Evolutionary conservation across 2,888 invertebrate species (phyloP), one percentile per base, ranked within the genome.

Genomic region (Myopa testacea): DNA sequence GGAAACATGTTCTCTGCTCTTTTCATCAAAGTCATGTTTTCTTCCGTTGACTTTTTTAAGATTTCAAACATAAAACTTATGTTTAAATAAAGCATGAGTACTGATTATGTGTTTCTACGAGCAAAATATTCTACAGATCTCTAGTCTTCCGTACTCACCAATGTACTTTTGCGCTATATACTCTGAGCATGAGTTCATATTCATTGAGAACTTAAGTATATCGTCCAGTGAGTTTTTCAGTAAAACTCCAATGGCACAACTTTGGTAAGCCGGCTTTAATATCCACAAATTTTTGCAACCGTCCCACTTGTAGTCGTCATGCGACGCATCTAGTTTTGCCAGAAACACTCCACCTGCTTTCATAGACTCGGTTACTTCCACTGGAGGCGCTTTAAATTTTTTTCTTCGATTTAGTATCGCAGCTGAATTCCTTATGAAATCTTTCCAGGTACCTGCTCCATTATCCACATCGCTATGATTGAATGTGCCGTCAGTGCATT

Each of bases 361-460:
- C 12, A 37, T 37, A 37, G 4, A 37, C 38, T 14, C 12, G 10
- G 37, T 12, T 6, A 65, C 3, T 3, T 34, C 65, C 3, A 12
- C 7, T 3, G 12, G 37, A 6, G 38, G 10, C 65, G 65, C 38
- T 10, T 65, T 65, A 10, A 65, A 65, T 37, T 34, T 34, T 1
- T 7, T 37, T 16, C 16, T 65, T 38, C 65, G 10, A 37, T 34
- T 34, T 5, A 38, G 4, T 14, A 65, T 38, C 37, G 4, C 37
- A 4, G 37, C 38, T 37, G 65, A 65, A 16, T 65, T 38, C 12
- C 26, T 26, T 26, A 26, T 26, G 26, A 26, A 26, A 26, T 26
- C 26, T 2, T 26, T 26, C 26, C 55, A 10, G 7, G 6, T 10
- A n/a, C n/a, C 82, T n/a, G 77, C 2, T 84, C 40, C 84, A n/a